Base-by-base conservation (phyloP, 2,888 invertebrate genomes). In the Amblyjoppa proteus region DNA sequence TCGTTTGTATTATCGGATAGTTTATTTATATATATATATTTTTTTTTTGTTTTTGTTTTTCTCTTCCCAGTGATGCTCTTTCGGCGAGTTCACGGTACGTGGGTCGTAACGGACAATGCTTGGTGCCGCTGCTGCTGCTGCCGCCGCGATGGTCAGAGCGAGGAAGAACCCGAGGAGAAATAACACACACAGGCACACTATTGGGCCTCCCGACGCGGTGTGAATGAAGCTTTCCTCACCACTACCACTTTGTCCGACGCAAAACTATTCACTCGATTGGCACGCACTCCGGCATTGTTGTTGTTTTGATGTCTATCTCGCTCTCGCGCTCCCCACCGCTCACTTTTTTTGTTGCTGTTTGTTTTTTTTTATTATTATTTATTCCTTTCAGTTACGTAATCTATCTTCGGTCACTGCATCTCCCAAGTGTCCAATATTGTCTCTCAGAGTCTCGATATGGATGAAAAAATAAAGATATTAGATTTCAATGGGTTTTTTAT, bases 231-330 rank as follows among this genome's bases (percentile, higher is more conserved):
- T 77, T 64, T 41, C 58, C 28, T 73, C 68, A 77, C 69, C 61
- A 45, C 49, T 41, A 70, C 76, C 20, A 58, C 69, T 41, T 34
- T 73, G 13, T 73, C 7, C 20, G 38, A 9, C 11, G 64, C 73
- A 31, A 68, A 68, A 34, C 25, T 83, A 77, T 86, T 86, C 83
- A 83, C 80, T 81, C 83, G 76, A 83, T 83, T 81, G 85, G 83
- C 83, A 83, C 80, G 83, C 83, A 86, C 85, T 83, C 83, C 85
- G 83, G 85, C 83, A 83, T 86, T 86, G 85, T 86, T 86, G 81
- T 86, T 86, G 85, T 86, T 86, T 86, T 86, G 83, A 86, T 83
- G 83, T 79, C 86, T 78, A 84, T 75, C 87, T 70, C 74, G 49
- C 77, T 53, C 49, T n/a, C 51, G 41, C 78, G 34, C 28, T 25